These are phyloP conservation scores for Pocillopora verrucosa DNA, from an alignment of 64 coral and sea anemone genomes.

Conservation along the genomic window DNA sequence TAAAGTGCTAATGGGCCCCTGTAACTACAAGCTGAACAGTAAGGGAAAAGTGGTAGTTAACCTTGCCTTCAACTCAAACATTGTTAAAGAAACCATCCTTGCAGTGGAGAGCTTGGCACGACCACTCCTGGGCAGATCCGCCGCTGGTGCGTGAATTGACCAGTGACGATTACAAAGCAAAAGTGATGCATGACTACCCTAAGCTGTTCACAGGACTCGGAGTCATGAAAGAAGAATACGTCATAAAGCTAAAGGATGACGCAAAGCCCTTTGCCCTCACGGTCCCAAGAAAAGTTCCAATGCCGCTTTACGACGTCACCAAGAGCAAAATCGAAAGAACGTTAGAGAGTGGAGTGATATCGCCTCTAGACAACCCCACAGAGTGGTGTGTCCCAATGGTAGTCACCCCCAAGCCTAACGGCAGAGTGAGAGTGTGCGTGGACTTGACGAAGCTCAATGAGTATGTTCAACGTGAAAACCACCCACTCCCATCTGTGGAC, in stretches of 20 bases:
- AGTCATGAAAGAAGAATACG: conserved; percentile 47
- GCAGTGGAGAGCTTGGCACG: too few species aligned
- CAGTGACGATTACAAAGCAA: conserved; percentile 14
- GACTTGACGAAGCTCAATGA: conserved; percentile 43
- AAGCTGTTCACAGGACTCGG: conserved; percentile 54
- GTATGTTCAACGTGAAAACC: conserved; percentile 27
- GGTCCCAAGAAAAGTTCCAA: too few species aligned
- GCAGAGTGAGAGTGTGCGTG: conserved; percentile 35
- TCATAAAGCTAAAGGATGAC: conserved; percentile 49
- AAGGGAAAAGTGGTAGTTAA: too few species aligned
- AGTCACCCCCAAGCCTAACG: neutral
- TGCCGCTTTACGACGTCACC: conserved; percentile 11
- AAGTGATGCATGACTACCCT: conserved; percentile 31
- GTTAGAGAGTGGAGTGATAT: conserved; percentile 3
- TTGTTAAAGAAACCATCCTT: too few species aligned
- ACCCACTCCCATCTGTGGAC: too few species aligned
- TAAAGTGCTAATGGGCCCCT: too few species aligned
- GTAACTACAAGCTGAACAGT: too few species aligned
- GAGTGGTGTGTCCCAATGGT: conserved; percentile 22
- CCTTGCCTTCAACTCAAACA: too few species aligned
- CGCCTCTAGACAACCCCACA: conserved; percentile 9
- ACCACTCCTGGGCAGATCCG: too few species aligned
- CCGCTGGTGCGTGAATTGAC: too few species aligned
- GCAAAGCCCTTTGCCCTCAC: conserved; percentile 39
- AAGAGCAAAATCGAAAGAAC: neutral